Evolutionary conservation across 2,113 vertebrate species (phyloP).

Genomic region (Pavo muticus): DNA sequence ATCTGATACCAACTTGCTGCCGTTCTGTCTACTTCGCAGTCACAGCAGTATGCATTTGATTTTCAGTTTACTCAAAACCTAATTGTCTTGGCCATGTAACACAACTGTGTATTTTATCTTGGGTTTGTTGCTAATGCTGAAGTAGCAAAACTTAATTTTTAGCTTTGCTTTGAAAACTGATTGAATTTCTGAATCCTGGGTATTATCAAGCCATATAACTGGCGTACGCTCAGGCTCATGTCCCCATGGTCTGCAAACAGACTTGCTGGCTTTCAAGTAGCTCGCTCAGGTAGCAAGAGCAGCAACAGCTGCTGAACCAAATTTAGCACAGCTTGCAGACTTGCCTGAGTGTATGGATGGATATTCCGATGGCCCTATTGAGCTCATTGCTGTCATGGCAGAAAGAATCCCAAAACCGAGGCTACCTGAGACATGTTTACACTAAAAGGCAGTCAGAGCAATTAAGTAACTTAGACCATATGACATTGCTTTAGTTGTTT

Average conservation of each 20-base stretch:
- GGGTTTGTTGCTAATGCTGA: not conserved
- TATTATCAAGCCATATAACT: not conserved
- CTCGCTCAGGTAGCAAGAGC: not conserved
- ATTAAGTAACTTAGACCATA: not conserved
- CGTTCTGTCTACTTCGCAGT: constrained; percentile 13
- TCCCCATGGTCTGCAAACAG: not conserved
- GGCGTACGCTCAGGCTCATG: not conserved
- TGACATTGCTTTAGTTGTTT: not conserved
- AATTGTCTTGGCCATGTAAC: not conserved
- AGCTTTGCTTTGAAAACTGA: not conserved
- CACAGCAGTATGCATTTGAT: not conserved
- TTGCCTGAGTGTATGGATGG: not conserved
- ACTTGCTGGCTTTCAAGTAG: not conserved
- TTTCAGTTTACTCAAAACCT: not conserved
- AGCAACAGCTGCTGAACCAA: not conserved
- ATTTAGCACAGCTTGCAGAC: not conserved
- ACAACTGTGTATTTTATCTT: not conserved
- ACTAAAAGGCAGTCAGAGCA: not conserved
- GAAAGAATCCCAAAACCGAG: not conserved
- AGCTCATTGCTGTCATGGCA: not conserved
- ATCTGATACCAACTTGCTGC: not conserved
- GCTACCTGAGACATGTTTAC: not conserved
- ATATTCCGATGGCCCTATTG: not conserved
- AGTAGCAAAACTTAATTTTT: constrained; percentile 1
- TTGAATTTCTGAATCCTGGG: not conserved